These are phyloP conservation scores for Neotoma lepida DNA, from an alignment of 2,113 vertebrate species.

Conservation along the genomic window DNA sequence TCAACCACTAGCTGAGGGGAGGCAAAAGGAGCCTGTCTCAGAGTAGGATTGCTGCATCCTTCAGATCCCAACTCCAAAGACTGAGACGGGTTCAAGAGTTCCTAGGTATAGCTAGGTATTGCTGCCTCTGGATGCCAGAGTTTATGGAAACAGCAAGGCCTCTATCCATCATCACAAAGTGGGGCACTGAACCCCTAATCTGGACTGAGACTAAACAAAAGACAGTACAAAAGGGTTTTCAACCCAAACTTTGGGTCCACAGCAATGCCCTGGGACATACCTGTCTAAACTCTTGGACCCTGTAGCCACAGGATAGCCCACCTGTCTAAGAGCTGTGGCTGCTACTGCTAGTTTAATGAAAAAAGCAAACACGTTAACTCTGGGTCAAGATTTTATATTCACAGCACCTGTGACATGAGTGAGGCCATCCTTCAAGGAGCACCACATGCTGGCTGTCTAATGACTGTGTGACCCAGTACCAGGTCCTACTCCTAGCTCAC, in stretches of 20 bases:
- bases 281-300: background rate
- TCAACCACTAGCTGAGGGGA: background rate
- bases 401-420: background rate
- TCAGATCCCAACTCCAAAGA: background rate
- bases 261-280: background rate
- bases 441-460: background rate
- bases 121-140: background rate
- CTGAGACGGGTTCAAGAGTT: background rate
- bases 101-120: background rate
- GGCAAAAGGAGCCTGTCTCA: background rate
- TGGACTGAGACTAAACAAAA: background rate
- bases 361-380: background rate
- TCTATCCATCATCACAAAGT: background rate
- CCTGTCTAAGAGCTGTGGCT: background rate
- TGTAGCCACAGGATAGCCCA: background rate
- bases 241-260: background rate
- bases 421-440: background rate
- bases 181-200: background rate
- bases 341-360: background rate
- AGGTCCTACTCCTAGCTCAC: background rate
- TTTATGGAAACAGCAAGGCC: background rate
- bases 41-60: no score
- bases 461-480: background rate
- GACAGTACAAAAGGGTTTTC: background rate
- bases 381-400: background rate